phyloP scores from a whole-genome alignment of 2,888 invertebrate genomes.

The Zygogramma bicolorata region DNA sequence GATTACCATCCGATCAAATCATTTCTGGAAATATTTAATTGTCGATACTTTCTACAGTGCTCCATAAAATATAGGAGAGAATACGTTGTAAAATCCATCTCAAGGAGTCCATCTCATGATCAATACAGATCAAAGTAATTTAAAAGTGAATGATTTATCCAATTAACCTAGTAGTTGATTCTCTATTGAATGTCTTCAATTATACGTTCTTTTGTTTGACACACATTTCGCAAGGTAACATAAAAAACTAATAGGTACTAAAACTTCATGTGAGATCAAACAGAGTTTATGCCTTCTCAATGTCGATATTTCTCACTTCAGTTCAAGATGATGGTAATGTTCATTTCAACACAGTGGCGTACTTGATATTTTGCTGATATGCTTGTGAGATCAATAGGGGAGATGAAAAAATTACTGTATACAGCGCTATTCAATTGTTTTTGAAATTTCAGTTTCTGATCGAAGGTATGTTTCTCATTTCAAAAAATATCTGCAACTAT shows the following conservation, averaged over 20 bases:
- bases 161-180: slow-evolving; percentile 29
- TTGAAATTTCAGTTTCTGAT: no score
- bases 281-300: background rate
- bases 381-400: background rate
- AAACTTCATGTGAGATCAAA: slow-evolving; percentile 12
- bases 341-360: background rate
- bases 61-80: background rate
- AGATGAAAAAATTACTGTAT: no score
- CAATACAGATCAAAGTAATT: slow-evolving; percentile 22
- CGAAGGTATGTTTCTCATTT: no score
- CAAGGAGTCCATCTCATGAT: background rate
- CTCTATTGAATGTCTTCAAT: slow-evolving; percentile 28
- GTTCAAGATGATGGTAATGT: background rate
- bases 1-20: no score
- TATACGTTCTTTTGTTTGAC: slow-evolving; percentile 29
- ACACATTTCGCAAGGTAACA: slow-evolving; percentile 39
- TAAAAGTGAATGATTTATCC: slow-evolving; percentile 27
- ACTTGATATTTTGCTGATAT: background rate
- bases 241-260: slow-evolving; percentile 16
- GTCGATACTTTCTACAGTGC: background rate
- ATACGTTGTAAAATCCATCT: background rate
- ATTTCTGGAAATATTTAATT: background rate
- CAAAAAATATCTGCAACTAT: no score
- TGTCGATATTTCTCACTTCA: background rate
- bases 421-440: no score